phyloP scores from a whole-genome alignment of 2,113 vertebrate genomes.

The Numenius arquata region DNA sequence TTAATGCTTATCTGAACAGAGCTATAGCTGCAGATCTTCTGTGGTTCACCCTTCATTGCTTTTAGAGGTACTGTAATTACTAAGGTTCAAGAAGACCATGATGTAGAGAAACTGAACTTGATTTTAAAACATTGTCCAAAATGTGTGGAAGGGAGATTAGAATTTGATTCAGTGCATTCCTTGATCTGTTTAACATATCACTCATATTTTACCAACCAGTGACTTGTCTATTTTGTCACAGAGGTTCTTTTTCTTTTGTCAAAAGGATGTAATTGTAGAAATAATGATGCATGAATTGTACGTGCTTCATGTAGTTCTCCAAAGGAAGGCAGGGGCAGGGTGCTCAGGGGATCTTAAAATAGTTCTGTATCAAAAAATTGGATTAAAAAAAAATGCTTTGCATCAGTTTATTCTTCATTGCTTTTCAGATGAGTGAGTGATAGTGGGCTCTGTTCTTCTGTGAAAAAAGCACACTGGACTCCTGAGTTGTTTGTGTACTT shows the following conservation, averaged over 20 bases:
- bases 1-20: not conserved
- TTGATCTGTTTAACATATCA: not conserved
- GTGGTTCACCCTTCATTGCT: not conserved
- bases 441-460: not conserved
- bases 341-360: not conserved
- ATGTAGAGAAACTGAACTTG: not conserved
- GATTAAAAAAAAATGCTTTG: not conserved
- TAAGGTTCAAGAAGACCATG: not conserved
- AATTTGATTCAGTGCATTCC: not conserved
- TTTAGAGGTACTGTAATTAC: not conserved
- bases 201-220: not conserved
- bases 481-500: not conserved
- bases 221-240: not conserved
- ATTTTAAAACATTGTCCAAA: not conserved
- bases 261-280: not conserved
- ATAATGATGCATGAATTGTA: not conserved
- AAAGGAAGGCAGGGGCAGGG: not conserved
- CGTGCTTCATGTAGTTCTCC: rapidly evolving
- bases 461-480: not conserved
- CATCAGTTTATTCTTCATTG: not conserved
- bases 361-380: not conserved
- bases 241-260: not conserved
- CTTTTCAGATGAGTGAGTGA: not conserved
- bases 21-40: not conserved
- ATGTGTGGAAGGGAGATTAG: not conserved